A percentile compares a stretch with the other conserved stretches of the same genome.
phyloP scores from a whole-genome alignment of 2,888 invertebrate species.

The Troides helena region DNA sequence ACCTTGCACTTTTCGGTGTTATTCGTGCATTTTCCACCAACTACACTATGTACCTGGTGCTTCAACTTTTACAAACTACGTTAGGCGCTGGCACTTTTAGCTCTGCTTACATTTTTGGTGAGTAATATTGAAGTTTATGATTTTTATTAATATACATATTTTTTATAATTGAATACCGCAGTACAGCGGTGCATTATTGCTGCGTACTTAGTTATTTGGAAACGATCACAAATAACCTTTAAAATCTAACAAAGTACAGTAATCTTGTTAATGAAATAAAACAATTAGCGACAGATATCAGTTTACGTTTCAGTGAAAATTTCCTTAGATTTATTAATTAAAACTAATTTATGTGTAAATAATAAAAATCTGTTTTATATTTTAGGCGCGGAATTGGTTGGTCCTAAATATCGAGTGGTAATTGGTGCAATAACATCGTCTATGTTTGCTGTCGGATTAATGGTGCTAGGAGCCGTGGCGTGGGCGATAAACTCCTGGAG shows the following conservation, averaged over 20 bases:
- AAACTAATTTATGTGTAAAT: too few species aligned
- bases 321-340: too few species aligned
- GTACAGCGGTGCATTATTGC: too few species aligned
- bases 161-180: too few species aligned
- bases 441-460: conserved; percentile 87
- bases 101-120: conserved; percentile 67
- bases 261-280: too few species aligned
- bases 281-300: too few species aligned
- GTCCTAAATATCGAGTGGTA: conserved; percentile 86
- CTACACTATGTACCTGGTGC: conserved; percentile 75
- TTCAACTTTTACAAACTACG: conserved; percentile 78
- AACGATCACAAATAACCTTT: too few species aligned
- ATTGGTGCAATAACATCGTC: conserved; percentile 85
- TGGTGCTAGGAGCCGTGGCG: conserved; percentile 83
- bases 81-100: conserved; percentile 77
- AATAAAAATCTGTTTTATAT: too few species aligned
- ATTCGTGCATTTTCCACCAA: conserved; percentile 78
- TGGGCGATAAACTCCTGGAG: conserved; percentile 86
- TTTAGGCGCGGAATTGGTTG: conserved; percentile 87
- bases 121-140: conserved; percentile 5
- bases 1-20: conserved; percentile 67
- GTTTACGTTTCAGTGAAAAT: too few species aligned
- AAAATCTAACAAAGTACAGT: too few species aligned
- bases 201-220: too few species aligned
- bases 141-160: too few species aligned